These are phyloP conservation scores for Mizuhopecten yessoensis DNA, from an alignment of 1,140 invertebrate genomes.

Conservation along the genomic window DNA sequence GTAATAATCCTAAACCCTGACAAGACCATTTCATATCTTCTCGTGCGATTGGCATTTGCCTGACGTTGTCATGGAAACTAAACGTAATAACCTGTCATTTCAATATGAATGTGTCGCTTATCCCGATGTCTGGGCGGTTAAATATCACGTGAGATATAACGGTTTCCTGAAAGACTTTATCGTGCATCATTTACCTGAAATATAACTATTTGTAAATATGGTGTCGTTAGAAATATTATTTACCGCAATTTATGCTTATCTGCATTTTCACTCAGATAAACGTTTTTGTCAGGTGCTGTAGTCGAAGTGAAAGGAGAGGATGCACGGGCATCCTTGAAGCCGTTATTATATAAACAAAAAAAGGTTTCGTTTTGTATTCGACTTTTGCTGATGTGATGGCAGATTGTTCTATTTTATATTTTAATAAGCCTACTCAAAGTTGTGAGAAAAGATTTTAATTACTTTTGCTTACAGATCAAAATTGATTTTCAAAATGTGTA, in stretches of 20 bases:
- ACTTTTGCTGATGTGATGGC: neutral
- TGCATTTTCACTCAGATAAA: neutral
- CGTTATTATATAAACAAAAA: no score
- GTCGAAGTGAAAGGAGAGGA: neutral
- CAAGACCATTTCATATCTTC: neutral
- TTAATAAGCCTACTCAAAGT: neutral
- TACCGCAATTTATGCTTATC: neutral
- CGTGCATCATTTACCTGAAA: neutral
- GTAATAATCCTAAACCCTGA: neutral
- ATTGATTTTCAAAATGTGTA: neutral
- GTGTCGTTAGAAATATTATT: neutral
- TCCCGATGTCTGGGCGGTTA: neutral
- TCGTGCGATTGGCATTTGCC: neutral
- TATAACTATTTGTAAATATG: neutral
- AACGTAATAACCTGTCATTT: neutral
- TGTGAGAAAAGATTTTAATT: no score
- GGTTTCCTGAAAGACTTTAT: neutral
- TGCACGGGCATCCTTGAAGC: neutral
- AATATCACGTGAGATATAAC: neutral
- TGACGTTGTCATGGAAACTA: neutral
- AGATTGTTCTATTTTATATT: neutral
- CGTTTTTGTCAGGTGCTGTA: neutral
- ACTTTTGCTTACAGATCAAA: no score
- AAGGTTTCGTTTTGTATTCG: no score
- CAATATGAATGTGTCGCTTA: neutral